Base-by-base conservation (phyloP, 1,140 invertebrate species). In the Drosophila kepulauana region DNA sequence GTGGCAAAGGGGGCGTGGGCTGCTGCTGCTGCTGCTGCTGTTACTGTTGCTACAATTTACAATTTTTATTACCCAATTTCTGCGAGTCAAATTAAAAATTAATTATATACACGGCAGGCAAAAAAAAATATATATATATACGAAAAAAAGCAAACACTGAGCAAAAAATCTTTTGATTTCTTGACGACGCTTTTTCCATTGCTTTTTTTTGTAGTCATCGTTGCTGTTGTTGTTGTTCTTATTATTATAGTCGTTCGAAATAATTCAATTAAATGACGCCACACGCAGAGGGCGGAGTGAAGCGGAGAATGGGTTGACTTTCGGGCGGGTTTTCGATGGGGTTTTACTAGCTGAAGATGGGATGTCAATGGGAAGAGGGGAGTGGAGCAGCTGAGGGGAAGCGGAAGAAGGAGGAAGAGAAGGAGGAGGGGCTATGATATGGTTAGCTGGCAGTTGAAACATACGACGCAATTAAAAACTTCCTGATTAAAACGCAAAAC, bases 41-140 rank as follows among this genome's bases (percentile, higher is more conserved):
- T 72, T 78, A 74, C 74, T 48, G 70, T 41, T 54, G 65, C 76
- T 78, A 81, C 75, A 82, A 81, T 80, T 79, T 78, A 75, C 82
- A 86, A 86, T 86, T 87, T 87, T 88, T 87, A 87, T 88, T 87
- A 87, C 77, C 84, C 84, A 87, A 88, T 87, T 87, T 87, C 73
- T 78, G 84, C 77, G 74, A 87, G 80, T 78, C 84, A 87, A 87
- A 87, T 87, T 87, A 87, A 87, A 87, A 84, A 87, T 87, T 87
- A 87, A 87, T 85, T 85, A 85, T 85, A 81, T 85, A 74, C 79
- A 73, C 74, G 74, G 73, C 54, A 72, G 57, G 59, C 66, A 65
- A 72, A 66, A 61, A 56, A 25, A 25, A 25, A 25, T 4, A 25
- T 4, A 25, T 25, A 25, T 25, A 25, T 25, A 25, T 25, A 25